A percentile compares a stretch with the other conserved stretches of the same genome.
phyloP scores from a whole-genome alignment of 2,888 invertebrate genomes.

The Drosophila affinis region DNA sequence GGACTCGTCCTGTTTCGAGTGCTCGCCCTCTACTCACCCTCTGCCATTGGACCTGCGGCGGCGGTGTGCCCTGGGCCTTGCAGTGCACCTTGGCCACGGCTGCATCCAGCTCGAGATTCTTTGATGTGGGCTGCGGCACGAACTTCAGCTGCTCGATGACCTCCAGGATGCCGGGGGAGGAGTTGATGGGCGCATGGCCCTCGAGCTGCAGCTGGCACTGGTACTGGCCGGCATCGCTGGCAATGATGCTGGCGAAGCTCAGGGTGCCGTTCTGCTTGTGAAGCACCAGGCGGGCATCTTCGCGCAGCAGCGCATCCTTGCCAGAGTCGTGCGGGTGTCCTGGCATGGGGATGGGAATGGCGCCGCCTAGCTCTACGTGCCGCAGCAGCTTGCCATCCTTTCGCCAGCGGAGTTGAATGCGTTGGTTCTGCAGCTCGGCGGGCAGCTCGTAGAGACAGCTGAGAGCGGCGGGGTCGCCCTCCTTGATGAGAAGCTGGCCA shows the following conservation, averaged over 20 bases:
- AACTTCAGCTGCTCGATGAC: slow-evolving; percentile 92
- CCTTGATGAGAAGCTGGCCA: slow-evolving; percentile 85
- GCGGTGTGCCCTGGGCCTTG: slow-evolving; percentile 91
- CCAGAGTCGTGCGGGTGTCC: slow-evolving; percentile 46
- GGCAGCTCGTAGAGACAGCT: slow-evolving; percentile 86
- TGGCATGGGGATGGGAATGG: slow-evolving; percentile 51
- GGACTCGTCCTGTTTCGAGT: slow-evolving; percentile 1
- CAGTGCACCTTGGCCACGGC: slow-evolving; percentile 93
- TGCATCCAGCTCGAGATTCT: slow-evolving; percentile 92
- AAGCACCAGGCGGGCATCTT: slow-evolving; percentile 81
- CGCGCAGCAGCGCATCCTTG: slow-evolving; percentile 79
- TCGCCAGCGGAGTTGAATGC: slow-evolving; percentile 86
- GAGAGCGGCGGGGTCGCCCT: slow-evolving; percentile 87
- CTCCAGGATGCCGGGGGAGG: slow-evolving; percentile 76
- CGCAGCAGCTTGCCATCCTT: slow-evolving; percentile 87
- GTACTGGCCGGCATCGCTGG: slow-evolving; percentile 83
- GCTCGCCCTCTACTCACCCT: slow-evolving; percentile 72
- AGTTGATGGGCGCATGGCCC: slow-evolving; percentile 79
- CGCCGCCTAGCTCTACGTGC: slow-evolving; percentile 75
- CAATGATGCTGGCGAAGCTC: slow-evolving; percentile 80
- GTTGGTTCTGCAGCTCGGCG: slow-evolving; percentile 70
- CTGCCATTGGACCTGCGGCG: slow-evolving; percentile 84
- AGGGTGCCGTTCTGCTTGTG: slow-evolving; percentile 83
- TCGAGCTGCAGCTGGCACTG: slow-evolving; percentile 84
- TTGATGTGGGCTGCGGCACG: slow-evolving; percentile 91